These are phyloP conservation scores for Bettongia penicillata DNA, from an alignment of 2,113 vertebrate species.

Conservation along the genomic window DNA sequence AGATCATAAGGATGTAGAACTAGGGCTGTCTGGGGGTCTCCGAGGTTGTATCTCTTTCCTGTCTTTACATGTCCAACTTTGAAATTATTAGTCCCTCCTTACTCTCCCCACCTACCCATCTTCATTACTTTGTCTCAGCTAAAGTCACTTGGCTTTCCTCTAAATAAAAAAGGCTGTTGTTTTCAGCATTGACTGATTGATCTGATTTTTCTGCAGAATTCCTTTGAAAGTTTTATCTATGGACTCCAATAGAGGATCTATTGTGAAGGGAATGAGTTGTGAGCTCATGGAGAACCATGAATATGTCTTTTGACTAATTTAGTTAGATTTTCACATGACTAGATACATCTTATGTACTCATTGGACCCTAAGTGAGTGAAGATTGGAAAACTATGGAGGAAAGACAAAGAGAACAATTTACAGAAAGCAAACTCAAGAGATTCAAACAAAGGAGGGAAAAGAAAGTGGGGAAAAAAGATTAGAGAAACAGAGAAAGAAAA, in stretches of 20 bases:
- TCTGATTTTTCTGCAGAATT: background rate
- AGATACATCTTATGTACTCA: no score
- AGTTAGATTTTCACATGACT: no score
- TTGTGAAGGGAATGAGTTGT: background rate
- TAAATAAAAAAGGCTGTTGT: background rate
- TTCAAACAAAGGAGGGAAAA: no score
- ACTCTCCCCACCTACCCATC: background rate
- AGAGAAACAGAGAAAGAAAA: background rate
- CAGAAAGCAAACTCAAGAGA: background rate
- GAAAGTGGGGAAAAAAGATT: no score
- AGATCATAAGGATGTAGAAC: background rate
- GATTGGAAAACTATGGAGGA: no score
- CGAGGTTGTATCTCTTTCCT: background rate
- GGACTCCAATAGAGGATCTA: background rate
- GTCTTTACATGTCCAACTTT: background rate
- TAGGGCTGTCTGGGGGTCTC: background rate
- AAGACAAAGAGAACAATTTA: background rate
- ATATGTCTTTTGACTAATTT: no score
- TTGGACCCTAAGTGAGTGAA: no score
- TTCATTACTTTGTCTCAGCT: background rate
- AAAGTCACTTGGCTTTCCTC: background rate
- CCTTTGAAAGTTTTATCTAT: background rate
- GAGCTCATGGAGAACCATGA: no score
- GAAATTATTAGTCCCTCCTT: background rate
- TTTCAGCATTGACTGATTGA: background rate